phyloP scores from a whole-genome alignment of 2,888 invertebrate species.

The Lymantria monacha region DNA sequence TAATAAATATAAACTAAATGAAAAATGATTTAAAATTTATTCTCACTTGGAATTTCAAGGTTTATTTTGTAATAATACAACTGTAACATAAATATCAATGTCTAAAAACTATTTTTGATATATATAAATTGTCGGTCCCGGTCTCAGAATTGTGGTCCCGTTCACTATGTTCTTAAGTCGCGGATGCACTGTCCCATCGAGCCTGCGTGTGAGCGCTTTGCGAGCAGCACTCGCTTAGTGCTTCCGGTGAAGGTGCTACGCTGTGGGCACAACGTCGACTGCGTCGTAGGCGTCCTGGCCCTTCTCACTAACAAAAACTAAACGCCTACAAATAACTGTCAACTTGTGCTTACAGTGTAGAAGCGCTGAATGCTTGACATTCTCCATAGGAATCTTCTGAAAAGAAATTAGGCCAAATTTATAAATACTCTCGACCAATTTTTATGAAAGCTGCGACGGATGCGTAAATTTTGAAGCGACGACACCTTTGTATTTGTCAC shows the following conservation, averaged over 20 bases:
- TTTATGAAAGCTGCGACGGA: slow-evolving; percentile 69
- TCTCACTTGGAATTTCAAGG: too few species aligned
- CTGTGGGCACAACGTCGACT: slow-evolving; percentile 54
- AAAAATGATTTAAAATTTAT: too few species aligned
- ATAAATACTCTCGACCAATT: slow-evolving; percentile 23
- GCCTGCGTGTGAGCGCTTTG: slow-evolving; percentile 65
- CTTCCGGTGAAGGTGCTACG: slow-evolving; percentile 64
- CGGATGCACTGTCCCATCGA: slow-evolving; percentile 37
- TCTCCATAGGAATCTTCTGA: slow-evolving; percentile 29
- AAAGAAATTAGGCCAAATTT: slow-evolving; percentile 23
- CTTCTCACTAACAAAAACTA: not conserved
- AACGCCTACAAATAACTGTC: slow-evolving; percentile 12
- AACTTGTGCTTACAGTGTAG: slow-evolving; percentile 59
- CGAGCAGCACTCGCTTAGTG: slow-evolving; percentile 77
- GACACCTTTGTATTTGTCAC: slow-evolving; percentile 2
- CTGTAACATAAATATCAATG: too few species aligned
- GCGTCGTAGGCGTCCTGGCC: slow-evolving; percentile 5
- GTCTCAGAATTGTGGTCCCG: too few species aligned
- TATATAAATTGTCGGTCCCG: too few species aligned
- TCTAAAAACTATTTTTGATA: too few species aligned
- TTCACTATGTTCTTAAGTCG: too few species aligned
- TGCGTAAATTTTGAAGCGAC: slow-evolving; percentile 53
- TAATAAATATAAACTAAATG: too few species aligned
- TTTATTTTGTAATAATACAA: too few species aligned
- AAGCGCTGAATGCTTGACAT: slow-evolving; percentile 56